These are phyloP conservation scores for Euura saliciscinereae DNA, from an alignment of 1,140 invertebrate species.

Conservation along the genomic window DNA sequence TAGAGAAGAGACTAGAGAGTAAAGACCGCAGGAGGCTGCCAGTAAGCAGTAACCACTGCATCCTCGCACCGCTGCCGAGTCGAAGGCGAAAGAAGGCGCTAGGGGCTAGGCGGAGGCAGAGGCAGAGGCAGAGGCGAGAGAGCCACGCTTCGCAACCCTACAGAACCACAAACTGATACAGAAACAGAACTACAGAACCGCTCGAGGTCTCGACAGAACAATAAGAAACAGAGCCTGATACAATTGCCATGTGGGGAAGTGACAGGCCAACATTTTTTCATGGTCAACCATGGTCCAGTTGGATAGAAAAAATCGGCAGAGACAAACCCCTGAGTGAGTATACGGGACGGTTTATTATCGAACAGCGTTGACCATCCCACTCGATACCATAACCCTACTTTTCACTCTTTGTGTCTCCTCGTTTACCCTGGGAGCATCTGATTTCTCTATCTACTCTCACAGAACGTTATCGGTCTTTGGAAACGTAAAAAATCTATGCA, in stretches of 20 bases:
- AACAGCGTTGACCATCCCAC: neutral
- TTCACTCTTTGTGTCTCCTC: constrained; percentile 31
- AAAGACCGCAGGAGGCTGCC: too few species aligned
- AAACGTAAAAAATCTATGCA: constrained; percentile 31
- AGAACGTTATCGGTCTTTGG: constrained; percentile 29
- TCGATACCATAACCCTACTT: constrained; percentile 29
- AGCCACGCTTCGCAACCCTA: too few species aligned
- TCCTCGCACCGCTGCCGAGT: too few species aligned
- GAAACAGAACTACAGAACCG: too few species aligned
- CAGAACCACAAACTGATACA: too few species aligned
- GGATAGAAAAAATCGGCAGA: constrained; percentile 57
- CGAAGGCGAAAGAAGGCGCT: too few species aligned
- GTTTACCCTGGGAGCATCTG: neutral
- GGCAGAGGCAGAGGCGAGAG: too few species aligned
- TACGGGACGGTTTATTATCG: too few species aligned
- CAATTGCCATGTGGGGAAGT: constrained; percentile 56
- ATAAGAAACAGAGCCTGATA: neutral
- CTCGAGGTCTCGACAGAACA: too few species aligned
- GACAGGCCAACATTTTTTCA: constrained; percentile 61
- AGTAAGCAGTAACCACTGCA: too few species aligned
- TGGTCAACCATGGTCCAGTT: constrained; percentile 59
- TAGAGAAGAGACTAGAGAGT: too few species aligned
- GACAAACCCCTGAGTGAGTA: constrained; percentile 58
- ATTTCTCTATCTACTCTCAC: constrained; percentile 7
- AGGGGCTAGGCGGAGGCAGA: too few species aligned